Evolutionary conservation across 2,113 vertebrate genomes (phyloP).

Genomic region (Pavo muticus): DNA sequence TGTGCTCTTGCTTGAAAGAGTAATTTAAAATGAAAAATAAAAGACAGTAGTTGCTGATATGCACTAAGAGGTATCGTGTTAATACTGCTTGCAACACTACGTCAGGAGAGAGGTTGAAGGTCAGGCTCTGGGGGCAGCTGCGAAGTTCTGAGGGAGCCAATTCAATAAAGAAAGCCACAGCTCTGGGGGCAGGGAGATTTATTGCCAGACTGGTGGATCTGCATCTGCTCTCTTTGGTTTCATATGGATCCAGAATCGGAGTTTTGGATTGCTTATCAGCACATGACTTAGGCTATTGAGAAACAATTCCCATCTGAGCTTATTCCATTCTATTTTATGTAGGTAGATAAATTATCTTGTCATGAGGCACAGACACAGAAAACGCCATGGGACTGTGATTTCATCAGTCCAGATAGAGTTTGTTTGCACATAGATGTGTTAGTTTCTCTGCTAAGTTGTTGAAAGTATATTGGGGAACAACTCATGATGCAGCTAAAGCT

Average conservation of each 20-base stretch:
- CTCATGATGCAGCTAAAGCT: neutral
- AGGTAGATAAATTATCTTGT: neutral
- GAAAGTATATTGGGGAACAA: neutral
- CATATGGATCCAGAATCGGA: slow-evolving; percentile 58
- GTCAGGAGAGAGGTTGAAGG: slow-evolving; percentile 48
- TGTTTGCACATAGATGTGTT: neutral
- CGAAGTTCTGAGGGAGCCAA: slow-evolving; percentile 42
- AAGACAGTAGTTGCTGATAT: slow-evolving; percentile 34
- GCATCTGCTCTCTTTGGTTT: slow-evolving; percentile 72
- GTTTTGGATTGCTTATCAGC: slow-evolving; percentile 20
- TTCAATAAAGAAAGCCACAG: slow-evolving; percentile 59
- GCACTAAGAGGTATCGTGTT: slow-evolving; percentile 35
- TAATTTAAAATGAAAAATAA: neutral
- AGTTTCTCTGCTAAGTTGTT: neutral
- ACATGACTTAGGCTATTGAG: neutral
- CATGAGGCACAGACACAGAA: neutral
- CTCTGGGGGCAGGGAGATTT: slow-evolving; percentile 67
- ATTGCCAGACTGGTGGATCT: slow-evolving; percentile 57
- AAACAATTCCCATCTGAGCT: neutral
- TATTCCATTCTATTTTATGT: neutral
- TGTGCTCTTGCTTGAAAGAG: neutral
- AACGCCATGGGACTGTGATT: neutral
- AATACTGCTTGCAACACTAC: slow-evolving; percentile 48
- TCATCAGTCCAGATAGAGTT: neutral
- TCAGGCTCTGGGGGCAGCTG: slow-evolving; percentile 63